Evolutionary conservation across 2,113 vertebrate species (phyloP), one percentile per base, ranked within the genome.

Genomic region (Zapornia atra): DNA sequence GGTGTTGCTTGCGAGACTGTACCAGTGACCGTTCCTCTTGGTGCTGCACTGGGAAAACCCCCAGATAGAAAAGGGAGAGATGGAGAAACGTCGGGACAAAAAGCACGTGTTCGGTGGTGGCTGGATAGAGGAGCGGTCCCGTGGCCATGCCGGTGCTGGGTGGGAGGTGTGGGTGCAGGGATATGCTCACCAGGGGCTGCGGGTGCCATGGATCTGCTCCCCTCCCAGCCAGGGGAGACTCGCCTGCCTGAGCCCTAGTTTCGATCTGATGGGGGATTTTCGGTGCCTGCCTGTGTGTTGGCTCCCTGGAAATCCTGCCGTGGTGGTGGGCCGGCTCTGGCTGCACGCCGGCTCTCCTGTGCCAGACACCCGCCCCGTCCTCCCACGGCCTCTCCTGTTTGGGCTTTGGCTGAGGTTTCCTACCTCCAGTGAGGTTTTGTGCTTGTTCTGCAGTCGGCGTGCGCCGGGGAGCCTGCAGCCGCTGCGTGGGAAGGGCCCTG

Each of bases 1-100:
- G 82, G 96, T 94, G 96, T 94, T 93, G 96, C 94, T 94, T 91
- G 90, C 0, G 17, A 96, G 94, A 94, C 94, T 88, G 50, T 89
- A 26, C 85, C 59, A 63, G 93, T 93, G 94, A 85, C 96, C 90
- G 0, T 33, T 87, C 87, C 66, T 94, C 80, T 44, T 44, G 19
- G 28, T 13, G 8, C 79, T 34, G 90, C 59, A 13, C 54, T 0
- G 87, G 96, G 93, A 93, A 95, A 97, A 51, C 69, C 88, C 88
- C 83, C 21, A 1, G 61, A 63, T 1, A 73, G 48, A 38, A 64
- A 56, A 82, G 50, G 63, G 66, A 61, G 77, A 56, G 68, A 70
- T 66, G 72, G 36, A 81, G 76, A 17, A 60, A 29, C 0, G 1
- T 5, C 0, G 3, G 71, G 46, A 85, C 38, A 42, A 53, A 76